These are phyloP conservation scores for Gymnarchus niloticus DNA, from an alignment of 2,113 vertebrate species.

Conservation along the genomic window DNA sequence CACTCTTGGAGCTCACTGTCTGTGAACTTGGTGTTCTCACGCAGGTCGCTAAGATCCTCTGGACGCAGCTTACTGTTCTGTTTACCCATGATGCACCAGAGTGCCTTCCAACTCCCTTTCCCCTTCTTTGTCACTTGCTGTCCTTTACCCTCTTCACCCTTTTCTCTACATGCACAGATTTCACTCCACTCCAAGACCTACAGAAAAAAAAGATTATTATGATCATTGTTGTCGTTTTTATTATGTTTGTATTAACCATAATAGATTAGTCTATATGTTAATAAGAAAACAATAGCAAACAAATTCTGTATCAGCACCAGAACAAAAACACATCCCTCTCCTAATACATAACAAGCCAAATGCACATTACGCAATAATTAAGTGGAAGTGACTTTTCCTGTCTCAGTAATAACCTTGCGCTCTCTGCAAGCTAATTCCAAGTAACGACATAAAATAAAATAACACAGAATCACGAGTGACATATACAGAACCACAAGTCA, in stretches of 20 bases:
- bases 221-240: too few species aligned
- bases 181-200: not conserved
- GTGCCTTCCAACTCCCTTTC: not conserved
- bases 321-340: not conserved
- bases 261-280: not conserved
- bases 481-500: not conserved
- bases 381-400: not conserved
- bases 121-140: not conserved
- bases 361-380: too few species aligned
- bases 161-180: not conserved
- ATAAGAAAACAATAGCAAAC: not conserved
- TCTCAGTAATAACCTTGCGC: not conserved
- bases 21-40: conserved; percentile 67
- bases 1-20: conserved; percentile 70
- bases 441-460: not conserved
- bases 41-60: conserved; percentile 66
- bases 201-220: not conserved
- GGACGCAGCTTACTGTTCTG: conserved; percentile 71
- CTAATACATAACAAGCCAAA: too few species aligned
- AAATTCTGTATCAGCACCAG: not conserved
- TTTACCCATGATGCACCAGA: conserved; percentile 58
- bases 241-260: too few species aligned
- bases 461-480: too few species aligned
- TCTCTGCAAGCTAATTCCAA: not conserved
- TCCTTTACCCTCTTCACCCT: not conserved